Percentiles rank a stretch among this genome's conserved stretches.
phyloP scores from a whole-genome alignment of 1,140 invertebrate species.

The Patella vulgata region DNA sequence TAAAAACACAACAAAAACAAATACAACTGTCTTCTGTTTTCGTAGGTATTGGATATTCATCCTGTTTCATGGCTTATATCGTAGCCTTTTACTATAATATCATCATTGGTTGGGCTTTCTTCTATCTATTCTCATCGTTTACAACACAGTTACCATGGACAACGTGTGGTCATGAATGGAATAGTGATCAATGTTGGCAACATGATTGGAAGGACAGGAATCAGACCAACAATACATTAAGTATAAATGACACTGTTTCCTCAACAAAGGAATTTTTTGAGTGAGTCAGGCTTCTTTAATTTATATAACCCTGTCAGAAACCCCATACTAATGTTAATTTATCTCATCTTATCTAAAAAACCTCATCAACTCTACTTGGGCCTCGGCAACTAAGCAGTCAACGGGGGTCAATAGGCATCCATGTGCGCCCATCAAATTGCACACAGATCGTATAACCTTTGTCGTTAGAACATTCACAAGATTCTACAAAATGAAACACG shows the following conservation, averaged over 20 bases:
- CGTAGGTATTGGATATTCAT: constrained; percentile 61
- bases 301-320: too few species aligned
- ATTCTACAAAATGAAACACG: too few species aligned
- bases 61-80: constrained; percentile 90
- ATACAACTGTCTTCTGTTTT: constrained; percentile 8
- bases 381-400: too few species aligned
- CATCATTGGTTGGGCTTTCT: constrained; percentile 96
- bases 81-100: constrained; percentile 99
- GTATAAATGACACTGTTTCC: constrained; percentile 23
- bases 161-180: constrained; percentile 91
- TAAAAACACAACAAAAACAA: too few species aligned
- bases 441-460: too few species aligned
- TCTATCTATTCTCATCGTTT: constrained; percentile 97
- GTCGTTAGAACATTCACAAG: too few species aligned
- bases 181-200: constrained; percentile 80
- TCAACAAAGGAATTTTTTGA: constrained; percentile 47
- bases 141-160: constrained; percentile 91
- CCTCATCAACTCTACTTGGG: too few species aligned
- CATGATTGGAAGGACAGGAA: constrained; percentile 15
- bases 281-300: too few species aligned
- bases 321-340: too few species aligned
- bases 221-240: constrained; percentile 15
- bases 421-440: too few species aligned
- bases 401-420: too few species aligned
- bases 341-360: too few species aligned